Percentiles rank a stretch among this genome's conserved stretches.
phyloP scores from a whole-genome alignment of 2,888 invertebrate genomes.

The Lobophora halterata region DNA sequence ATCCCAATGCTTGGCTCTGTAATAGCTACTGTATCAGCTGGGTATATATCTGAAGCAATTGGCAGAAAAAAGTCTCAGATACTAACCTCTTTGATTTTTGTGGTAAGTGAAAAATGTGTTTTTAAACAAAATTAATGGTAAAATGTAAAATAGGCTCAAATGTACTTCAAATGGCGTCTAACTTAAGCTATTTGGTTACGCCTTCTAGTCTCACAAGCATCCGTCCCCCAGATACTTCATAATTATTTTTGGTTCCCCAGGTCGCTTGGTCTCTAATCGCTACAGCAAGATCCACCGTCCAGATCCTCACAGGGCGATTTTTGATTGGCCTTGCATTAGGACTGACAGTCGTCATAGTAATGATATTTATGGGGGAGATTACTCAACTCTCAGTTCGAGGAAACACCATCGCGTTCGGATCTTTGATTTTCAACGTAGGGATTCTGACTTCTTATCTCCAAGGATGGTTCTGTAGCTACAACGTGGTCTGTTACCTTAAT shows the following conservation, averaged over 20 bases:
- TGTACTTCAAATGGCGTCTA: no score
- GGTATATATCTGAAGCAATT: conserved; percentile 35
- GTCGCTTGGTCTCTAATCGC: conserved; percentile 41
- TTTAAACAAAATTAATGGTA: background rate
- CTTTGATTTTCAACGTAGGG: conserved; percentile 35
- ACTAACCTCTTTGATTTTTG: conserved; percentile 30
- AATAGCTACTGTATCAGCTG: conserved; percentile 25
- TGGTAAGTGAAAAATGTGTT: conserved; percentile 32
- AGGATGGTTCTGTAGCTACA: conserved; percentile 46
- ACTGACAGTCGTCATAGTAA: conserved; percentile 55
- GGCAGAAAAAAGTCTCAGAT: conserved; percentile 41
- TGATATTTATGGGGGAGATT: conserved; percentile 78
- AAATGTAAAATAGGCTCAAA: no score
- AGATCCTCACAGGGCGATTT: conserved; percentile 64
- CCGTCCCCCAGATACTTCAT: no score
- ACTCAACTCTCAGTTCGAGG: conserved; percentile 35
- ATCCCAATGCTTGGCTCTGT: conserved; percentile 40
- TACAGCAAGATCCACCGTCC: conserved; percentile 33
- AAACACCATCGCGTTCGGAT: conserved; percentile 22
- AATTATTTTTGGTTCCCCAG: no score
- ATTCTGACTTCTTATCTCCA: conserved; percentile 35
- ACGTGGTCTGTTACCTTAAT: conserved; percentile 38
- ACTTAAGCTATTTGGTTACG: conserved; percentile 28
- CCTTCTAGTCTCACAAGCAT: no score
- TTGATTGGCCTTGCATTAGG: conserved; percentile 60